Evolutionary conservation across 2,888 invertebrate species (phyloP).

Genomic region (Synergus gifuensis): DNA sequence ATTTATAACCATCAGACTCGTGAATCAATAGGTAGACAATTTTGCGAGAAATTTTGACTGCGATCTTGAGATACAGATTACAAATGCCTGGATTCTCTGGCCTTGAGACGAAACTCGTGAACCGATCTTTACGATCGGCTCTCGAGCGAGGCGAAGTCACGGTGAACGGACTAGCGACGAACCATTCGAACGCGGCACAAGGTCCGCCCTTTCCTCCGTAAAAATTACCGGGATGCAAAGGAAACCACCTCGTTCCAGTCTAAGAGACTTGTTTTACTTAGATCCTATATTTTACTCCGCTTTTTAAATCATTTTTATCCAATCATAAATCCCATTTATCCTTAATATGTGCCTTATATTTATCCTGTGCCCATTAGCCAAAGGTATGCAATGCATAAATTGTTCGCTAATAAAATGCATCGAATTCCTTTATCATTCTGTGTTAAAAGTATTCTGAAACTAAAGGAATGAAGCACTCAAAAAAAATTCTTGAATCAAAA

Average conservation of each 20-base stretch:
- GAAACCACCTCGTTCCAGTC: constrained; percentile 37
- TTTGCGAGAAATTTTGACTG: background rate
- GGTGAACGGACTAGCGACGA: constrained; percentile 58
- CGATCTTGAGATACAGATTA: constrained; percentile 31
- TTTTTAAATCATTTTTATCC: background rate
- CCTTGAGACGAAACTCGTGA: constrained; percentile 47
- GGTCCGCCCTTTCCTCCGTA: constrained; percentile 55
- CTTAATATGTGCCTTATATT: no score
- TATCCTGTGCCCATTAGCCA: no score
- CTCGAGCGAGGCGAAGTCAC: constrained; percentile 59
- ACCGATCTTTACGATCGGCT: constrained; percentile 59
- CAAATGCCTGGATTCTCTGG: constrained; percentile 42
- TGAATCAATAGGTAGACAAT: constrained; percentile 28
- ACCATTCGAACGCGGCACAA: constrained; percentile 49
- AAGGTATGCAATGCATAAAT: no score
- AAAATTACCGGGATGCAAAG: constrained; percentile 51
- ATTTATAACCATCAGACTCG: constrained; percentile 24
- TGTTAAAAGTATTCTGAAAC: no score
- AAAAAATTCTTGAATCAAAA: no score
- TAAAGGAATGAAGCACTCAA: no score
- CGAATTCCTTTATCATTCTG: no score
- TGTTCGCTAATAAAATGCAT: no score
- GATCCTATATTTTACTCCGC: background rate
- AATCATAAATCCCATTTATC: background rate
- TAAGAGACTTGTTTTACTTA: constrained; percentile 3